These are phyloP conservation scores for Heterotis niloticus DNA, from an alignment of 2,113 vertebrate genomes.

Conservation along the genomic window DNA sequence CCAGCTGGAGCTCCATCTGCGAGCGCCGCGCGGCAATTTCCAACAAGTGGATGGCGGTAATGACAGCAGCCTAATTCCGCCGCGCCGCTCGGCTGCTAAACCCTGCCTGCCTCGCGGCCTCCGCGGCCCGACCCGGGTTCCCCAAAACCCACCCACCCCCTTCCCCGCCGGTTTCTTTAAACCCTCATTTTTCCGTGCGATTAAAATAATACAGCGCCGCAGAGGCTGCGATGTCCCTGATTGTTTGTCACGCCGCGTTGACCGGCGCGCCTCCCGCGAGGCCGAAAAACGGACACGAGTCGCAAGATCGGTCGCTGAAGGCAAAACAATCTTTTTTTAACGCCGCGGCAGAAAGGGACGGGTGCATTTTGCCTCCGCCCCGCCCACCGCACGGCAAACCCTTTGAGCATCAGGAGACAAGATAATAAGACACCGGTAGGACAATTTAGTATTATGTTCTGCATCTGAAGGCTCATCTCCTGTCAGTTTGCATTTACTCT, in stretches of 20 bases:
- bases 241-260: slow-evolving; percentile 60
- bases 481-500: slow-evolving; percentile 99
- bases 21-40: not conserved
- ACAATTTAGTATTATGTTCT: slow-evolving; percentile 99
- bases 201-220: slow-evolving; percentile 80
- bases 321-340: slow-evolving; percentile 73
- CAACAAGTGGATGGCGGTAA: not conserved
- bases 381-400: slow-evolving; percentile 80
- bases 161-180: not conserved
- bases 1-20: not conserved
- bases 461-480: slow-evolving; percentile 98
- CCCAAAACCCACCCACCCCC: not conserved
- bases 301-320: slow-evolving; percentile 95
- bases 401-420: slow-evolving; percentile 99
- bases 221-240: slow-evolving; percentile 35
- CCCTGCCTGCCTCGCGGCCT: too few species aligned
- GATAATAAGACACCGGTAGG: slow-evolving; percentile 99
- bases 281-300: slow-evolving; percentile 92
- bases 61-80: not conserved
- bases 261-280: slow-evolving; percentile 94
- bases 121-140: not conserved
- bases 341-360: slow-evolving; percentile 64
- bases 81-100: not conserved
- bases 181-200: not conserved
- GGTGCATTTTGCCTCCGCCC: slow-evolving; percentile 87